These are phyloP conservation scores for Macrophya annulata DNA, from an alignment of 2,888 invertebrate species.

Conservation along the genomic window DNA sequence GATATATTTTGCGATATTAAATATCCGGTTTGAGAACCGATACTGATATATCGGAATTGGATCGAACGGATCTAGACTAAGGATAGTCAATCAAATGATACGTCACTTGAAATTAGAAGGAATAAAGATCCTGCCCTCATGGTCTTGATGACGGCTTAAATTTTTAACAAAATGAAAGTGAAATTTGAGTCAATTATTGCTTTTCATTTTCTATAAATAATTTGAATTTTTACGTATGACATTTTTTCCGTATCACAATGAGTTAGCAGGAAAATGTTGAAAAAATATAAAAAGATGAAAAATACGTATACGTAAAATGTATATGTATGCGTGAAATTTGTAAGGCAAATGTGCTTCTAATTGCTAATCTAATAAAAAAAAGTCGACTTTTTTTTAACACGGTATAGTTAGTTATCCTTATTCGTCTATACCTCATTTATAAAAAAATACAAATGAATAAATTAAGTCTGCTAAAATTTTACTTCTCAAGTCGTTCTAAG, in stretches of 20 bases:
- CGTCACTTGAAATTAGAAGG: background rate
- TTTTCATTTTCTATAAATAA: background rate
- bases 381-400: background rate
- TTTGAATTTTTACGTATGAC: background rate
- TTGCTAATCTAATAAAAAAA: conserved; percentile 4
- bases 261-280: background rate
- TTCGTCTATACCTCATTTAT: background rate
- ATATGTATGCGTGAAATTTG: background rate
- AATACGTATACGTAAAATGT: background rate
- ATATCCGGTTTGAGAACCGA: background rate
- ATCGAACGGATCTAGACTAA: background rate
- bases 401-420: background rate
- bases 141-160: background rate
- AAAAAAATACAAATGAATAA: background rate
- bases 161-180: background rate
- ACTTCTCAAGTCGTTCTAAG: background rate
- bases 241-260: background rate
- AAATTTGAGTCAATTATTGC: background rate
- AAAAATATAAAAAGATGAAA: background rate
- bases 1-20: background rate
- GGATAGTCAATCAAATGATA: background rate
- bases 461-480: too few species aligned
- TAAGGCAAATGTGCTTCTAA: background rate
- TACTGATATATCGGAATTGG: background rate
- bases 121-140: too few species aligned